Evolutionary conservation across 2,113 vertebrate species (phyloP).

Genomic region (Lethenteron reissneri): DNA sequence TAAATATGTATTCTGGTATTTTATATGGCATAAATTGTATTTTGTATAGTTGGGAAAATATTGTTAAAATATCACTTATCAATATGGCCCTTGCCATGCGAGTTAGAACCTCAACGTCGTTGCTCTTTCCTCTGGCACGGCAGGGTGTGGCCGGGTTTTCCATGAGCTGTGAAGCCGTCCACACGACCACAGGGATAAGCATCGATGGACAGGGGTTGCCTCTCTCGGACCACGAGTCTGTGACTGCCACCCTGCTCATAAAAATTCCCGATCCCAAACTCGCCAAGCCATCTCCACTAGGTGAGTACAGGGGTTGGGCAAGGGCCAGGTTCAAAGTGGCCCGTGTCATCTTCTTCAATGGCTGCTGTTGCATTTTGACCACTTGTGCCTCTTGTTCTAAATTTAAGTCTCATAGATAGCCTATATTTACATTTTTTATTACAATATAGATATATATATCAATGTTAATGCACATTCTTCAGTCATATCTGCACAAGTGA

Average conservation of each 20-base stretch:
- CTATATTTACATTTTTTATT: too few relatives aligned
- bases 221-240: slow-evolving; percentile 5
- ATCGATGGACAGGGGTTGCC: not conserved
- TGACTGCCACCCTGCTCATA: not conserved
- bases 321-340: too few relatives aligned
- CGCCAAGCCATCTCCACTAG: too few relatives aligned
- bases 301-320: too few relatives aligned
- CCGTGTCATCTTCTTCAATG: too few relatives aligned
- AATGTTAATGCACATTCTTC: too few relatives aligned
- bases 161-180: not conserved
- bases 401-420: too few relatives aligned
- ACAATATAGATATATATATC: too few relatives aligned
- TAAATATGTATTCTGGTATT: not conserved
- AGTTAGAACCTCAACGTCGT: not conserved
- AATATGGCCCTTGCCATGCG: not conserved
- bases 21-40: not conserved
- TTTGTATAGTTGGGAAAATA: not conserved
- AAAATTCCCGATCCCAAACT: too few relatives aligned
- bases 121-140: not conserved
- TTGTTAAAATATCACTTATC: not conserved
- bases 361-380: too few relatives aligned
- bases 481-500: too few relatives aligned
- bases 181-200: not conserved
- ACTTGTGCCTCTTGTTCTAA: too few relatives aligned
- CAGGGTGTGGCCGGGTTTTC: not conserved